These are phyloP conservation scores for Etheostoma nigrum DNA, from an alignment of 2,797 vertebrate genomes.

Conservation along the genomic window DNA sequence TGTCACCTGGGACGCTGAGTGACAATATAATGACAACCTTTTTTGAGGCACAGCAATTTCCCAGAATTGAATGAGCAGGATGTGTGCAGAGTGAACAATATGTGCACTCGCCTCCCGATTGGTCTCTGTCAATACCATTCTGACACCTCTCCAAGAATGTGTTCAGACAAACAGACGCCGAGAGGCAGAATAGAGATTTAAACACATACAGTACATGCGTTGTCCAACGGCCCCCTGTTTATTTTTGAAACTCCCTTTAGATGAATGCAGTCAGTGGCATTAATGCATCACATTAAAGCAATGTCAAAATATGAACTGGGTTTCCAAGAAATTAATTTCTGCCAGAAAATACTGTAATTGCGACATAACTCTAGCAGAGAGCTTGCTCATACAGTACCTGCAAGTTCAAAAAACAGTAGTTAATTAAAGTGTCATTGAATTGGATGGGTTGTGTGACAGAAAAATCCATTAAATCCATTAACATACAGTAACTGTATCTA, in stretches of 20 bases:
- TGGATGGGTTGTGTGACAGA: conserved; percentile 66
- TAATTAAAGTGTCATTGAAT: conserved; percentile 77
- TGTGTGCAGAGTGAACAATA: conserved; percentile 80
- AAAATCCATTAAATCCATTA: conserved; percentile 81
- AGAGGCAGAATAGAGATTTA: conserved; percentile 67
- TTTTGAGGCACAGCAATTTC: conserved; percentile 84
- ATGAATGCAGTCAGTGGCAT: conserved; percentile 35
- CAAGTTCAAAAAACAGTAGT: conserved; percentile 58
- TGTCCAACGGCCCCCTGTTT: conserved; percentile 38
- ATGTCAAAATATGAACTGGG: conserved; percentile 36
- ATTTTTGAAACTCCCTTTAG: conserved; percentile 36
- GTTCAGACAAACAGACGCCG: conserved; percentile 68
- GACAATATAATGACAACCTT: conserved; percentile 87
- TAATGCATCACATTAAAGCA: conserved; percentile 44
- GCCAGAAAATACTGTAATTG: conserved; percentile 50
- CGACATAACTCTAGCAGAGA: conserved; percentile 51
- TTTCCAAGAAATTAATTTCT: conserved; percentile 47
- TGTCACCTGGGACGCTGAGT: conserved; percentile 84
- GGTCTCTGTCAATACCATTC: conserved; percentile 80
- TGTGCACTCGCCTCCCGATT: conserved; percentile 78
- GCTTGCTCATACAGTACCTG: conserved; percentile 39
- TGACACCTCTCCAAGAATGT: conserved; percentile 76
- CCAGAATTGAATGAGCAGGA: conserved; percentile 84
- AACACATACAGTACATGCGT: conserved; percentile 36
- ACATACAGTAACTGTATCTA: conserved; percentile 74